Evolutionary conservation across 2,888 invertebrate genomes (phyloP).

Genomic region (Acronicta leporina): DNA sequence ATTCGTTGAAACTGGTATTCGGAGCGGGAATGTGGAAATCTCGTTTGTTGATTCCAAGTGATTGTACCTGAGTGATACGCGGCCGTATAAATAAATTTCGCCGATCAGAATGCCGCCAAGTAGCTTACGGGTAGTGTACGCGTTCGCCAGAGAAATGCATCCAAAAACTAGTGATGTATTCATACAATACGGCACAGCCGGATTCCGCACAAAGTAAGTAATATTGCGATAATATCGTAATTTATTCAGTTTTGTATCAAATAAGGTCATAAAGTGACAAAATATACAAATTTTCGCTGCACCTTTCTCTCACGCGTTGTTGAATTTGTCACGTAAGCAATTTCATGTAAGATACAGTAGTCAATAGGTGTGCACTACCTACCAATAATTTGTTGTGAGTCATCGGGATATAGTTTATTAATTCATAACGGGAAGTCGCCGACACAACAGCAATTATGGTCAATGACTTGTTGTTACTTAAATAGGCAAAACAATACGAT

Average conservation of each 20-base stretch:
- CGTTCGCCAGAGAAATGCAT: constrained; percentile 94
- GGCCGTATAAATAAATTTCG: constrained; percentile 84
- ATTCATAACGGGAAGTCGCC: constrained; percentile 84
- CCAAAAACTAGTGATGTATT: constrained; percentile 91
- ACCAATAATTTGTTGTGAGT: constrained; percentile 75
- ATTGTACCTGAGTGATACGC: constrained; percentile 80
- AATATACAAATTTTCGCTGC: constrained; percentile 54
- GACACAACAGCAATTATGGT: constrained; percentile 75
- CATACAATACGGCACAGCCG: constrained; percentile 95
- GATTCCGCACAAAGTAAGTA: constrained; percentile 94
- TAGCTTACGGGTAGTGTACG: constrained; percentile 91
- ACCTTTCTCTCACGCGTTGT: constrained; percentile 64
- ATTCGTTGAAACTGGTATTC: constrained; percentile 65
- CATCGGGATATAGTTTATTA: constrained; percentile 73
- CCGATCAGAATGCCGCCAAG: constrained; percentile 86
- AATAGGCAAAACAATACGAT: constrained; percentile 69
- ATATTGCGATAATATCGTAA: constrained; percentile 56
- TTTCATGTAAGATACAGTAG: constrained; percentile 16
- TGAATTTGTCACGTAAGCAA: constrained; percentile 72
- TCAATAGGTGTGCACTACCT: constrained; percentile 36
- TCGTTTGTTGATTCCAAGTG: constrained; percentile 85
- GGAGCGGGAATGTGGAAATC: constrained; percentile 85
- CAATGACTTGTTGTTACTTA: constrained; percentile 75
- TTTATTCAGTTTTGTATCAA: constrained; percentile 51
- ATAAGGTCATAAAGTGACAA: constrained; percentile 58